Evolutionary conservation across 2,888 invertebrate species (phyloP).

Genomic region (Galerucella pusilla): DNA sequence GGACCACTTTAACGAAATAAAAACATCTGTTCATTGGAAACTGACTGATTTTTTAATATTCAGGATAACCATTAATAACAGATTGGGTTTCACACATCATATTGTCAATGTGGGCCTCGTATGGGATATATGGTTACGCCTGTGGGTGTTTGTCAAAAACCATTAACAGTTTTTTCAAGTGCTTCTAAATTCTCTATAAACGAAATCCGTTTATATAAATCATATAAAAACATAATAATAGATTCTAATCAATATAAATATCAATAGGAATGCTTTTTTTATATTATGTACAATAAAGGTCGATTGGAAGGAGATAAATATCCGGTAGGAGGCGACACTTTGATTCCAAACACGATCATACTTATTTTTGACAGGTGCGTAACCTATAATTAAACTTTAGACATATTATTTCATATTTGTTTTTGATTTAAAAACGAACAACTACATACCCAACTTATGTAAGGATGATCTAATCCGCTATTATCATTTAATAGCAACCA

Average conservation of each 20-base stretch:
- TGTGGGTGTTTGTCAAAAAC: background rate
- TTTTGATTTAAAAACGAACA: too few species aligned
- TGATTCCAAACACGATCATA: too few species aligned
- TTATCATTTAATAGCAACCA: background rate
- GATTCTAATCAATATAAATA: background rate
- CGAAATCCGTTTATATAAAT: background rate
- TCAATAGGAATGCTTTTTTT: background rate
- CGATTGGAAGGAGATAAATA: background rate
- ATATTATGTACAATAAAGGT: background rate
- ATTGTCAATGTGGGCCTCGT: slow-evolving; percentile 5
- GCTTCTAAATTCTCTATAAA: background rate
- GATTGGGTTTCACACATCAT: slow-evolving; percentile 15
- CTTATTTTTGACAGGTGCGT: background rate
- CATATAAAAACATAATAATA: background rate
- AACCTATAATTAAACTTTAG: too few species aligned
- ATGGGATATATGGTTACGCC: slow-evolving; percentile 3
- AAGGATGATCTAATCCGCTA: background rate
- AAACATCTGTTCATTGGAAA: slow-evolving; percentile 20
- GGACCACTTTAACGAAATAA: slow-evolving; percentile 20
- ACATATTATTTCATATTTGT: too few species aligned
- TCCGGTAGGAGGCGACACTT: background rate
- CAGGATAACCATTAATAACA: slow-evolving; percentile 6
- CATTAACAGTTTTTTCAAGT: background rate
- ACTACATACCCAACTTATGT: background rate
- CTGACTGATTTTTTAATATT: slow-evolving; percentile 11